phyloP scores from a whole-genome alignment of 37 sponge, comb jelly and placozoan species.

The Eunapius fragilis region DNA sequence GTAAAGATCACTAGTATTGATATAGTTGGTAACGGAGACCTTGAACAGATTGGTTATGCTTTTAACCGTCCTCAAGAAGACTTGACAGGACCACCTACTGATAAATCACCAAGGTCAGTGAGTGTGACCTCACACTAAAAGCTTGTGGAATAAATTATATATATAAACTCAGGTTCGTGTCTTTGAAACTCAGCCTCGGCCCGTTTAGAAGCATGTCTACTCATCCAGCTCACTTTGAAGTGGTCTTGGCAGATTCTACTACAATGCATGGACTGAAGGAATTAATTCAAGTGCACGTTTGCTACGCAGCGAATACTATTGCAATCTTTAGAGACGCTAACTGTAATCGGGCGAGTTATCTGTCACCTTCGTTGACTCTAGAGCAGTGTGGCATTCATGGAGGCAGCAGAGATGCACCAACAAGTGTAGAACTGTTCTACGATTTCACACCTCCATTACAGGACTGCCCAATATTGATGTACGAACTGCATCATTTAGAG shows the following conservation, averaged over 20 bases:
- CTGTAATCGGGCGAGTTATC: conserved; percentile 23
- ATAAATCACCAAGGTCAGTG: neutral
- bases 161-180: conserved; percentile 62
- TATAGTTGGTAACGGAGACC: neutral
- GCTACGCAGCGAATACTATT: conserved; percentile 11
- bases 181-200: conserved; percentile 41
- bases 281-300: conserved; percentile 32
- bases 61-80: neutral
- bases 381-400: conserved; percentile 59
- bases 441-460: conserved; percentile 50
- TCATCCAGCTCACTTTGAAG: conserved; percentile 54
- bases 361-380: conserved; percentile 53
- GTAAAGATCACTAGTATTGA: neutral
- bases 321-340: conserved; percentile 56
- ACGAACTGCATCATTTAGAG: conserved; percentile 5
- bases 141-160: no score
- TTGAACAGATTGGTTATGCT: neutral
- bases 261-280: conserved; percentile 46
- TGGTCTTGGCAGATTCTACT: conserved; percentile 31
- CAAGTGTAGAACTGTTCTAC: conserved; percentile 39
- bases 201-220: conserved; percentile 36
- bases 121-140: no score
- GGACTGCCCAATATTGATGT: conserved; percentile 72
- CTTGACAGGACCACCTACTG: neutral
- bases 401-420: conserved; percentile 20